phyloP scores from a whole-genome alignment of 2,113 vertebrate species.

The Nyctibius bracteatus region DNA sequence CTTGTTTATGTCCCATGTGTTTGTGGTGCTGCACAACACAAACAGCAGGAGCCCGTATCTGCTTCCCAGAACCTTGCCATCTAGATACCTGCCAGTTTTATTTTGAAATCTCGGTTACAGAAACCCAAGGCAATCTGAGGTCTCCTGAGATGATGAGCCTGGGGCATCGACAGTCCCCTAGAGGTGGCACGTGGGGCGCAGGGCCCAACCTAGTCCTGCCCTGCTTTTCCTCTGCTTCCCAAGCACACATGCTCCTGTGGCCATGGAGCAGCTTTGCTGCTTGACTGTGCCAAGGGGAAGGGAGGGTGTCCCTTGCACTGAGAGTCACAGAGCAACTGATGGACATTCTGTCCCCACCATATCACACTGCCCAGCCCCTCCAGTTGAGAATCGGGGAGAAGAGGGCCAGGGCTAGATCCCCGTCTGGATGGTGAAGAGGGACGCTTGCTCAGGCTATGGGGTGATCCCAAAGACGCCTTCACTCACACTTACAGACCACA shows the following conservation, averaged over 20 bases:
- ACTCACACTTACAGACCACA: not conserved
- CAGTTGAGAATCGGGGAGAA: fast-evolving
- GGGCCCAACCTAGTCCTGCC: not conserved
- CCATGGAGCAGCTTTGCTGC: not conserved
- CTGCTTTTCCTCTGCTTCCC: not conserved
- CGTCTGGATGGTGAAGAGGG: not conserved
- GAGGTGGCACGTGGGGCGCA: not conserved
- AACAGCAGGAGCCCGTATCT: not conserved
- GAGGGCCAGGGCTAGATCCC: not conserved
- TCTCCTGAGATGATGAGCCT: not conserved
- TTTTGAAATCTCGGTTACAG: not conserved
- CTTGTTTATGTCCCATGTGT: not conserved
- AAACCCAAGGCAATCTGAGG: not conserved
- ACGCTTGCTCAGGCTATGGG: not conserved
- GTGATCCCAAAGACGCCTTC: not conserved
- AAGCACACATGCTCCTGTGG: not conserved
- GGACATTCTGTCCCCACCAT: not conserved
- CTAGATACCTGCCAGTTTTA: not conserved
- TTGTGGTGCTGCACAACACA: not conserved
- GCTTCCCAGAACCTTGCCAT: not conserved
- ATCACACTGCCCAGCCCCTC: not conserved
- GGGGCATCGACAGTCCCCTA: not conserved
- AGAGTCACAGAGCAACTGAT: not conserved
- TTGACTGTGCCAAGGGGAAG: not conserved
- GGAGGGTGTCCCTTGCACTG: not conserved